Evolutionary conservation across 2,797 vertebrate species (phyloP), one percentile per base, ranked within the genome.

Genomic region (Rhadinocentrus ornatus): DNA sequence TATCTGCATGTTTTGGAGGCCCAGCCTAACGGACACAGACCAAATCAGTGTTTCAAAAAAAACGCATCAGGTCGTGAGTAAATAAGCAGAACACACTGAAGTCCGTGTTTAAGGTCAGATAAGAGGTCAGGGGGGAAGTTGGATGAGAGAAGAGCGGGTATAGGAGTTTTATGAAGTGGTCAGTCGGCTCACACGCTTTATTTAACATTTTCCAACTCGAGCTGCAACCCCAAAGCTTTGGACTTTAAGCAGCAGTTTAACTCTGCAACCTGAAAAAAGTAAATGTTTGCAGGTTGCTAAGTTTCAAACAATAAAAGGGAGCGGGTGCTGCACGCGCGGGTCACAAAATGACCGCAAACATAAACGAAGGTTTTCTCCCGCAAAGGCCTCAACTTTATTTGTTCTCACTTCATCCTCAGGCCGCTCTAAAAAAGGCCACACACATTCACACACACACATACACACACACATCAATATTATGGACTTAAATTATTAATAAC

Each of bases 381-480:
- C 11, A 12, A 26, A 71, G 75, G 75, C 83, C 73, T 24, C 5
- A 6, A n/a, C 46, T 27, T 35, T n/a, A 56, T 26, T 31, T 18
- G 16, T 26, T 32, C 41, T 53, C 27, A 15, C 29, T 63, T 73
- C 29, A 48, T 6, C 32, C 56, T 61, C 62, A 85, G 86, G 86
- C 85, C 86, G 70, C 73, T 39, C 58, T 18, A 3, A 7, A 67
- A 34, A 66, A 84, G 78, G 75, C 73, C 86, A 75, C 62, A 71
- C 60, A 64, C 27, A 50, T 63, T 39, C 48, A 27, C 59, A 32
- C 29, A 24, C 37, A 46, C 18, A 46, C 44, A 46, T 18, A 46
- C 44, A n/a, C 56, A 31, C 52, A 44, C 44, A 46, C 53, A 32
- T 41, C 57, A 12, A 57, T n/a, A 54, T 54, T 11, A 24, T 12